These are phyloP conservation scores for Copidosoma floridanum DNA, from an alignment of 1,140 invertebrate species.

Conservation along the genomic window DNA sequence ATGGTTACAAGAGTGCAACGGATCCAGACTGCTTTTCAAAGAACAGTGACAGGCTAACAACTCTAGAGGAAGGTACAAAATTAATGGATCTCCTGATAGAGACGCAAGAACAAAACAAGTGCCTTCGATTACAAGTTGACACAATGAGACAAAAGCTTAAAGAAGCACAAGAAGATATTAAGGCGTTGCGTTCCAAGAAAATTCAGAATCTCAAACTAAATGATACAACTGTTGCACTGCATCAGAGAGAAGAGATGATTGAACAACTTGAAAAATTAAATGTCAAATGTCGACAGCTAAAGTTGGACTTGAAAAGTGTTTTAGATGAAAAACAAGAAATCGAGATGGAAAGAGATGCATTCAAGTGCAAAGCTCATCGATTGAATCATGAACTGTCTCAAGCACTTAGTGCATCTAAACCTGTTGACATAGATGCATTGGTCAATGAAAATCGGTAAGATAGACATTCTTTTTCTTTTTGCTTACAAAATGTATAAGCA, in stretches of 20 bases:
- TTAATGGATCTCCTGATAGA: constrained; percentile 58
- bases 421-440: constrained; percentile 79
- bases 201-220: constrained; percentile 34
- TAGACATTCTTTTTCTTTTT: no score
- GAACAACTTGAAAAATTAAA: constrained; percentile 68
- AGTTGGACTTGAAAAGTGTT: constrained; percentile 72
- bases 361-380: constrained; percentile 79
- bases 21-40: not conserved
- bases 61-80: constrained; percentile 35
- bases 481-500: no score
- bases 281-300: constrained; percentile 66
- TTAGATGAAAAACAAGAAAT: constrained; percentile 86
- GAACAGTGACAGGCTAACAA: not conserved
- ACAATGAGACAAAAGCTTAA: constrained; percentile 68
- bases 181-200: constrained; percentile 58
- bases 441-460: constrained; percentile 75
- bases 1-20: not conserved
- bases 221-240: constrained; percentile 48
- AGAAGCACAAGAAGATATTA: constrained; percentile 74
- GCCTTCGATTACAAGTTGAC: constrained; percentile 67
- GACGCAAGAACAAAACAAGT: constrained; percentile 67
- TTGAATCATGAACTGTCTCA: constrained; percentile 80
- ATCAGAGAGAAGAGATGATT: constrained; percentile 68
- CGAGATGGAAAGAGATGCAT: constrained; percentile 78
- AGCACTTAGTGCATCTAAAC: constrained; percentile 62